Conservation (phyloP, 1,140 invertebrate genomes). For the Hyles vespertilio region DNA sequence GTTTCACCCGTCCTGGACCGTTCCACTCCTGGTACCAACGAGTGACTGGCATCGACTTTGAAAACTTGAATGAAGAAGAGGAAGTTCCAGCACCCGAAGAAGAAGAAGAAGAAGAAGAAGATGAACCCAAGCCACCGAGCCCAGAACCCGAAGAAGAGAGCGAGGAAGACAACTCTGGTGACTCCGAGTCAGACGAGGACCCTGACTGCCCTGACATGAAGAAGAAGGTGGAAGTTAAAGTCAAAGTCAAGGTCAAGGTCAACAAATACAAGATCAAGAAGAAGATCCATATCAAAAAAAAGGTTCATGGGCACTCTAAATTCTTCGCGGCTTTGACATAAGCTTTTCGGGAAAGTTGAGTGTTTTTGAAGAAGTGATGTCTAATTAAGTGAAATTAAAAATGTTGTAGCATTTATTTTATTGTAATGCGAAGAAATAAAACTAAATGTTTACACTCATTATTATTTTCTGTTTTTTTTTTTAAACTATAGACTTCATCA, state of each 20-base stretch:
- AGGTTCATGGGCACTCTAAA: not conserved
- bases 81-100: constrained; percentile 6
- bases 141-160: constrained; percentile 18
- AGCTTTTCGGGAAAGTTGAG: too few relatives aligned
- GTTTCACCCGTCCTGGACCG: constrained; percentile 49
- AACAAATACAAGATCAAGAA: constrained; percentile 37
- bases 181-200: constrained; percentile 30
- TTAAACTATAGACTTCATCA: too few relatives aligned
- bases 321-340: too few relatives aligned
- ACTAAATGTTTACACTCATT: too few relatives aligned
- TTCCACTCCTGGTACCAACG: constrained; percentile 48
- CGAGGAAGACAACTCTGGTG: constrained; percentile 28
- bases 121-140: constrained; percentile 3
- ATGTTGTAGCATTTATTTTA: too few relatives aligned
- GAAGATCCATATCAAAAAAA: constrained; percentile 10
- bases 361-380: too few relatives aligned
- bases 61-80: constrained; percentile 38
- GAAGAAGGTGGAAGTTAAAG: constrained; percentile 52
- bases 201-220: constrained; percentile 40
- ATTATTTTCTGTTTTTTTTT: too few relatives aligned
- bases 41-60: constrained; percentile 50
- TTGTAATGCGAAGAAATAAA: too few relatives aligned
- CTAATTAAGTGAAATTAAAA: too few relatives aligned
- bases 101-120: constrained; percentile 8
- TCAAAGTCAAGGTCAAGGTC: constrained; percentile 53